phyloP scores from a whole-genome alignment of 2,888 invertebrate species.

The Cosmorhoe ocellata region DNA sequence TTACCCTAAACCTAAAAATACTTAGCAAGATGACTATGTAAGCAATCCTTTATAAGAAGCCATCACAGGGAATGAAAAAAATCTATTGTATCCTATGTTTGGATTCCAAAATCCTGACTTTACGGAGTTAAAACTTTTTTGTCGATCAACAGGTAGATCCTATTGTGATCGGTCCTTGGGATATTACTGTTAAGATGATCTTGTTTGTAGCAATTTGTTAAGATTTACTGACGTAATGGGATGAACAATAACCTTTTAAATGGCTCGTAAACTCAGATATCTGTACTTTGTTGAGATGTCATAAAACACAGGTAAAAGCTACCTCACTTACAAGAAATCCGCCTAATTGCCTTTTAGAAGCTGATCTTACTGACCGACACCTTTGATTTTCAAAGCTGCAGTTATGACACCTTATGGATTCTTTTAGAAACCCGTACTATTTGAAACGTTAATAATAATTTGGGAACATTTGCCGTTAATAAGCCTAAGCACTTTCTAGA shows the following conservation, averaged over 20 bases:
- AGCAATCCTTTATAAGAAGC: slow-evolving; percentile 15
- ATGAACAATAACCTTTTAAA: slow-evolving; percentile 60
- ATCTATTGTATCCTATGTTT: slow-evolving; percentile 30
- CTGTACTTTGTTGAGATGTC: slow-evolving; percentile 54
- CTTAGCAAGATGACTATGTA: neutral
- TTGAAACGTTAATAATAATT: too few relatives aligned
- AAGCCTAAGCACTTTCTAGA: slow-evolving; percentile 14
- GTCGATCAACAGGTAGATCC: slow-evolving; percentile 55
- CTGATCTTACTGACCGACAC: slow-evolving; percentile 37
- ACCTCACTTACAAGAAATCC: slow-evolving; percentile 71
- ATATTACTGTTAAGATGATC: slow-evolving; percentile 73
- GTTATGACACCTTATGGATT: slow-evolving; percentile 5
- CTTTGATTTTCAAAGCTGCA: slow-evolving; percentile 39
- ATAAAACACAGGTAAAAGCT: slow-evolving; percentile 76
- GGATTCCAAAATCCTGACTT: slow-evolving; percentile 31
- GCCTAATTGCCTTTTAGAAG: slow-evolving; percentile 57
- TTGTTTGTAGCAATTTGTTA: slow-evolving; percentile 59
- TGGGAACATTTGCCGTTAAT: too few relatives aligned
- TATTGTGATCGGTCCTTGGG: slow-evolving; percentile 49
- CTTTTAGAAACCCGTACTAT: slow-evolving; percentile 1
- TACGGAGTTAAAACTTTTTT: slow-evolving; percentile 24
- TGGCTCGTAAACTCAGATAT: slow-evolving; percentile 42
- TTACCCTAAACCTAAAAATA: neutral
- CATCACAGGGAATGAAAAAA: slow-evolving; percentile 21
- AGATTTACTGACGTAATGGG: slow-evolving; percentile 72